Evolutionary conservation across 1,140 invertebrate species (phyloP).

Genomic region (Meloidogyne chitwoodi): DNA sequence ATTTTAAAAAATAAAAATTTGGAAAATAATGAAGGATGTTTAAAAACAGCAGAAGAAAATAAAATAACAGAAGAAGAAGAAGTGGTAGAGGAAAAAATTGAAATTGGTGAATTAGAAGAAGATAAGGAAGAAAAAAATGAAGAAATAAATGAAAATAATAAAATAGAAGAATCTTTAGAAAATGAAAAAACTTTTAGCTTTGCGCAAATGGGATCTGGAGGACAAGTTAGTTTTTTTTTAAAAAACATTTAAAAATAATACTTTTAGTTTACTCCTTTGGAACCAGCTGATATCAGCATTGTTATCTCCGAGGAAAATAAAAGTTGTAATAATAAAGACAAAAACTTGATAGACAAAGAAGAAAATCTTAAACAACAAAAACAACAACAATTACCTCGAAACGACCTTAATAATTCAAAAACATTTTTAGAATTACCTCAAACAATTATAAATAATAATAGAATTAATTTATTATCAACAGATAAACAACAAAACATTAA

Average conservation of each 20-base stretch:
- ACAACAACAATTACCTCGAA: background rate
- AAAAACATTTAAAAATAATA: background rate
- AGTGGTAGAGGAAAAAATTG: background rate
- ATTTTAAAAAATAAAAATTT: background rate
- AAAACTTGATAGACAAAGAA: background rate
- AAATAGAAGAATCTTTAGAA: background rate
- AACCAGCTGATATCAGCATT: background rate
- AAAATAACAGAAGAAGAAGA: background rate
- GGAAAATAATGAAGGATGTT: background rate
- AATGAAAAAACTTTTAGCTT: constrained; percentile 44
- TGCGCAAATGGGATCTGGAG: constrained; percentile 50
- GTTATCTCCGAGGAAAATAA: background rate
- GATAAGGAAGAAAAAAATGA: background rate
- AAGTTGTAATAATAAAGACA: background rate
- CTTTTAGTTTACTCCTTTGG: background rate
- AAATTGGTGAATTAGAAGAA: background rate
- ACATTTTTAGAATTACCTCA: background rate
- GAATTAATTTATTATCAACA: too few relatives aligned
- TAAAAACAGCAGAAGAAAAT: background rate
- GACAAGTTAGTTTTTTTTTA: constrained; percentile 1
- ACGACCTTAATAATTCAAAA: background rate
- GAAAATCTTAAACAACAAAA: background rate
- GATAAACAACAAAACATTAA: background rate
- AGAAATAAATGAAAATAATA: background rate
- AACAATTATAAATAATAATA: background rate